phyloP scores from a whole-genome alignment of 2,888 invertebrate genomes.

The Salticus scenicus region DNA sequence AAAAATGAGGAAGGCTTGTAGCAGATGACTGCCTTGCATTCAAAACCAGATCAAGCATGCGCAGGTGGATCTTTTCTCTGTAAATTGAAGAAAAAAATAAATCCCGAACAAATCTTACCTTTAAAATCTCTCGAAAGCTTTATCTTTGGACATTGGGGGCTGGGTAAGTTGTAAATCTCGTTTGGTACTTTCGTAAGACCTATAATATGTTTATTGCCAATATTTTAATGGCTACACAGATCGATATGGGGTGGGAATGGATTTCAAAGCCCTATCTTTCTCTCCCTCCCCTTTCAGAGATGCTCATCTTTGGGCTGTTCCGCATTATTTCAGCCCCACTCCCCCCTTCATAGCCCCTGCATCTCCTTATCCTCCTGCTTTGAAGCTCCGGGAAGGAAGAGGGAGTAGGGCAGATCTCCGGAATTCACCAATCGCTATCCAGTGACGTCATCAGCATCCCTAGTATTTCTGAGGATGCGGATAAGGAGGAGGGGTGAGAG shows the following conservation, averaged over 20 bases:
- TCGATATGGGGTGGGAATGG: slow-evolving; percentile 21
- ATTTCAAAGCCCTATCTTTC: slow-evolving; percentile 46
- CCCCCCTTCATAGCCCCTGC: background rate
- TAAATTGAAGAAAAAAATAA: slow-evolving; percentile 40
- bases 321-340: slow-evolving; percentile 35
- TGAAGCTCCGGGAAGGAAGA: slow-evolving; percentile 29
- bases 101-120: slow-evolving; percentile 58
- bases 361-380: slow-evolving; percentile 19
- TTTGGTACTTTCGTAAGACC: slow-evolving; percentile 1
- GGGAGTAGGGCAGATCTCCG: slow-evolving; percentile 24
- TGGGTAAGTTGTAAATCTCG: slow-evolving; percentile 52
- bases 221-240: slow-evolving; percentile 51
- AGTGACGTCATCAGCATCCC: slow-evolving; percentile 58
- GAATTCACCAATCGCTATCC: slow-evolving; percentile 62
- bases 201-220: slow-evolving; percentile 67
- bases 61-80: slow-evolving; percentile 19
- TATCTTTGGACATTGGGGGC: slow-evolving; percentile 22
- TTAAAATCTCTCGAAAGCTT: slow-evolving; percentile 20
- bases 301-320: slow-evolving; percentile 67
- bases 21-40: slow-evolving; percentile 16
- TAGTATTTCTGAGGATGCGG: slow-evolving; percentile 33
- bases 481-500: slow-evolving; percentile 32
- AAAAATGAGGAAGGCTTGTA: slow-evolving; percentile 3
- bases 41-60: slow-evolving; percentile 42
- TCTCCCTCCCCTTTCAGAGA: slow-evolving; percentile 16